Evolutionary conservation across 2,888 invertebrate genomes (phyloP), one percentile per base, ranked within the genome.

Genomic region (Noctua pronuba): DNA sequence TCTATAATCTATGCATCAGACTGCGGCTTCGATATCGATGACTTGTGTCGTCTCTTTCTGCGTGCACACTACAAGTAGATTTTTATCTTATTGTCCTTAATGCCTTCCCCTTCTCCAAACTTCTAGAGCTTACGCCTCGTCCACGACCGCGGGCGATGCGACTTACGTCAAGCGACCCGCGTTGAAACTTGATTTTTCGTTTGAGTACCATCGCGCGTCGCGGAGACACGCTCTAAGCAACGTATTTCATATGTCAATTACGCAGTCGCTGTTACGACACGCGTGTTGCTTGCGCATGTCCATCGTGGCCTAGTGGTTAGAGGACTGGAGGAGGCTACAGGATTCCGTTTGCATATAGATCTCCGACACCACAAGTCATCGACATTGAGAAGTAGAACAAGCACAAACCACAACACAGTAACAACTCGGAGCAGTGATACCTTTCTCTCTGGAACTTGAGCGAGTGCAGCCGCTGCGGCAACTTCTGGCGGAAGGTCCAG

Each of bases 401-500:
- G 72, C 83, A 7, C 5, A 24, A 58, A 21, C 28, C 13, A 21
- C 35, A 55, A 11, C 18, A 31, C 18, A 24, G 2, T 28, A 10
- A 18, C 11, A 21, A 46, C 3, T 18, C 5, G 0, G 41, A 64
- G 11, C 35, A 49, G 2, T 2, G 28, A 64, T 95, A 99, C 99
- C 98, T 98, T 97, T 99, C 99, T 93, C 99, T 98, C 96, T 99
- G 99, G 96, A 99, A 99, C 97, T 99, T 99, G 94, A 99, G 98
- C 90, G 99, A 98, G 97, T 99, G 99, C 89, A 99, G 98, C 91
- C 99, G 98, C 97, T 99, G 99, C 80, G 99, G 99, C 88, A 97
- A 98, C 97, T 99, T 99, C 97, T 99, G 98, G 91, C 99, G 97
- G 97, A 99, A 99, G 97, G 98, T 99, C 99, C 99, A 99, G 90